phyloP scores from a whole-genome alignment of 2,888 invertebrate species.

The Cephus rjabovi region DNA sequence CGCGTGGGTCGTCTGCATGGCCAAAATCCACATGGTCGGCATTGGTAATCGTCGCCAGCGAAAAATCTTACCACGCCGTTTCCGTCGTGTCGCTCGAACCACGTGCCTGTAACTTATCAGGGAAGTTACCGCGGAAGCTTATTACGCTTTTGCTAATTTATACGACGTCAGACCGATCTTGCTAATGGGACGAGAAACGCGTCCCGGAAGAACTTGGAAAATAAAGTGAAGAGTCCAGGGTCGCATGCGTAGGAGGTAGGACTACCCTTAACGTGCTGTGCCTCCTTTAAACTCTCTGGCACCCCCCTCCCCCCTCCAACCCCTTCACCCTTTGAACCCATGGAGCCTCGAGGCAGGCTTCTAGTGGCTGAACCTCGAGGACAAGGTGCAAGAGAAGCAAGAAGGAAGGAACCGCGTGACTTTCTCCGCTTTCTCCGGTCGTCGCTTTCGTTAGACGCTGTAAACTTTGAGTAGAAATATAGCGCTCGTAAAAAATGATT shows the following conservation, averaged over 20 bases:
- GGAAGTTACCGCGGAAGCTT: conserved; percentile 30
- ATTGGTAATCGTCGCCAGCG: background rate
- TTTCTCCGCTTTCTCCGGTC: background rate
- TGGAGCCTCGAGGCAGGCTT: no score
- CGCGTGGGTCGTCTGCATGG: no score
- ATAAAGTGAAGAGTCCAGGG: background rate
- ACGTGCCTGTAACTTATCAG: background rate
- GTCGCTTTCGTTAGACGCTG: background rate
- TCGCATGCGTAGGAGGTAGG: background rate
- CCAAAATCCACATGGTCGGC: background rate
- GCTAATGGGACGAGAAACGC: background rate
- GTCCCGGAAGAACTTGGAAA: background rate
- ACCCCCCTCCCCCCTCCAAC: background rate
- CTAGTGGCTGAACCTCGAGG: background rate
- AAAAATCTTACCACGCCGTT: background rate
- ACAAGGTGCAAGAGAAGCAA: background rate
- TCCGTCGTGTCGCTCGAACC: background rate
- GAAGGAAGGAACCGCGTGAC: background rate
- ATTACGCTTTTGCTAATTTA: conserved; percentile 38
- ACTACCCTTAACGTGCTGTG: background rate
- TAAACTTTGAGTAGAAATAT: conserved; percentile 2
- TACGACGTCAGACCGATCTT: conserved; percentile 17
- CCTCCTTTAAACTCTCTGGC: background rate
- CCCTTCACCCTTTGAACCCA: background rate
- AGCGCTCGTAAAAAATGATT: conserved; percentile 5